phyloP scores from a whole-genome alignment of 2,888 invertebrate species.

The Synanthedon tipuliformis region DNA sequence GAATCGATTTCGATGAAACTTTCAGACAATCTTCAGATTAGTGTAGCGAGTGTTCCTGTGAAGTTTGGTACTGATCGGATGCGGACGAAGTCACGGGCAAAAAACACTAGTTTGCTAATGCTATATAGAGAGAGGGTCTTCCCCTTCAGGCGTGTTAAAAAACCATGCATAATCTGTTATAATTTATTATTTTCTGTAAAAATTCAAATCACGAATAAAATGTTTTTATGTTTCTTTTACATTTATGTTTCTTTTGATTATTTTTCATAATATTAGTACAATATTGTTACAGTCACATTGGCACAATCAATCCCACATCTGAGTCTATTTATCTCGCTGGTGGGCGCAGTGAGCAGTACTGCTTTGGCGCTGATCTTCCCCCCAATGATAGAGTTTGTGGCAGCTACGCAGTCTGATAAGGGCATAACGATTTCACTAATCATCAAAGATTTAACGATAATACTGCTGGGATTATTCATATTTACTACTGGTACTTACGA shows the following conservation, averaged over 20 bases:
- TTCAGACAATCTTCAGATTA: no score
- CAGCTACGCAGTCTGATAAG: slow-evolving; percentile 71
- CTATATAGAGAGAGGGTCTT: no score
- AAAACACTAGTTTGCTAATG: no score
- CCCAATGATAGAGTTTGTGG: slow-evolving; percentile 85
- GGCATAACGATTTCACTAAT: slow-evolving; percentile 51
- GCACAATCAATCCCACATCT: slow-evolving; percentile 89
- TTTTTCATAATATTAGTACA: not conserved
- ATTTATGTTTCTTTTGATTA: not conserved
- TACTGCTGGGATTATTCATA: slow-evolving; percentile 76
- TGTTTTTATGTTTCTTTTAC: no score
- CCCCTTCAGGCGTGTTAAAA: no score
- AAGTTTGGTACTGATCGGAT: no score
- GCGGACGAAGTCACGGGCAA: no score
- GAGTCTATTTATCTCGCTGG: slow-evolving; percentile 88
- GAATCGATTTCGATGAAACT: no score
- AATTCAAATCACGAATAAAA: no score
- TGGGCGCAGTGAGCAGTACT: slow-evolving; percentile 91
- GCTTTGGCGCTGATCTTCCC: slow-evolving; percentile 90
- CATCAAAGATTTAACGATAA: slow-evolving; percentile 73
- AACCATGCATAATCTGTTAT: no score
- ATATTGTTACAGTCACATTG: slow-evolving; percentile 75
- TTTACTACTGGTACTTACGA: slow-evolving; percentile 82
- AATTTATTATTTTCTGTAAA: no score
- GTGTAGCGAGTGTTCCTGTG: no score